Evolutionary conservation across 2,113 vertebrate genomes (phyloP).

Genomic region (Tragelaphus scriptus): DNA sequence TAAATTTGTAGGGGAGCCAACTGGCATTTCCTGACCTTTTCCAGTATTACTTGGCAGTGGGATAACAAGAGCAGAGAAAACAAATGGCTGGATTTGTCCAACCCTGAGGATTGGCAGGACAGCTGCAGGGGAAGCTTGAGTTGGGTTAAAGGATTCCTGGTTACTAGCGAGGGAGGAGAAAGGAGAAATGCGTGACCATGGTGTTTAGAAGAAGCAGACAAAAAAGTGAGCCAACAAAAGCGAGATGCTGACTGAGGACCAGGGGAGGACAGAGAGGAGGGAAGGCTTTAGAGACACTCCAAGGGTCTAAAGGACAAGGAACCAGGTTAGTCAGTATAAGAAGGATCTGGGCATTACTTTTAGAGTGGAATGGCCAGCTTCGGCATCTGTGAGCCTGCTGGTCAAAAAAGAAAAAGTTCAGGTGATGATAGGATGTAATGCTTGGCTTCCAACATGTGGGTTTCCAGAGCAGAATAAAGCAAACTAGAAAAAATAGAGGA

Average conservation of each 20-base stretch:
- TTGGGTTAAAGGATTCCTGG: background rate
- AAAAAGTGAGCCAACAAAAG: background rate
- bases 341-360: background rate
- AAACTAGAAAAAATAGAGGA: background rate
- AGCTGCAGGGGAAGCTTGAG: background rate
- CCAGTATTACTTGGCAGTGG: background rate
- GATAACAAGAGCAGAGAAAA: background rate
- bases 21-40: background rate
- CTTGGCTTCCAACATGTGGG: background rate
- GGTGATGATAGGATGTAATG: background rate
- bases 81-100: background rate
- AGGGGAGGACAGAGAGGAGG: background rate
- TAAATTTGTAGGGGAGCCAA: constrained; percentile 17
- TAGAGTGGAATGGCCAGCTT: background rate
- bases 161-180: background rate
- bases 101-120: background rate
- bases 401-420: background rate
- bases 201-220: background rate
- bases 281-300: background rate
- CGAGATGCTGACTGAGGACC: background rate
- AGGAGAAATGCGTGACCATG: background rate
- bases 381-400: background rate
- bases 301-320: background rate
- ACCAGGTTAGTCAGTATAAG: no score
- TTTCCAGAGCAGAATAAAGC: background rate